Conservation (phyloP, 1,140 invertebrate genomes). For the Philotrypesis tridentata region DNA sequence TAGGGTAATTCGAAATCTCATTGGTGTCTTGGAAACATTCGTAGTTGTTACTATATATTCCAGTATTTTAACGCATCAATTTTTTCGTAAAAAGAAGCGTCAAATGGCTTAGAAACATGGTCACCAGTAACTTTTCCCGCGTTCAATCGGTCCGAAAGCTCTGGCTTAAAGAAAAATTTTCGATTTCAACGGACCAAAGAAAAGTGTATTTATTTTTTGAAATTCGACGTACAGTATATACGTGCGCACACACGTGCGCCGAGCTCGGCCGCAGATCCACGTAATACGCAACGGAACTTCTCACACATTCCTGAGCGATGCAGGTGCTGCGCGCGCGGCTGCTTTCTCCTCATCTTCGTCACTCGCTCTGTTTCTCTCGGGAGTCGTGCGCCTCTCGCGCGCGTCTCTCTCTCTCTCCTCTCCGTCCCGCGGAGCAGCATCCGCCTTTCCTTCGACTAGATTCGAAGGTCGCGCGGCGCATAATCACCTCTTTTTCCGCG, state of each 20-base stretch:
- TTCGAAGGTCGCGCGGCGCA: neutral
- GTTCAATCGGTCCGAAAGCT: no score
- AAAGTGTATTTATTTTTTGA: no score
- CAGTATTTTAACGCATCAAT: no score
- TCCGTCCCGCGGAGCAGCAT: neutral
- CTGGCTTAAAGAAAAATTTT: conserved; percentile 17
- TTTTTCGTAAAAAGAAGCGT: no score
- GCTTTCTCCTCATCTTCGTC: conserved; percentile 53
- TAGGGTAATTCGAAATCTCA: no score
- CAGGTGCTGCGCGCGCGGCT: conserved; percentile 22
- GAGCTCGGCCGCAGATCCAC: neutral
- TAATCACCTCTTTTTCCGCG: neutral
- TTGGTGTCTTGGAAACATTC: no score
- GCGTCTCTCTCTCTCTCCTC: neutral
- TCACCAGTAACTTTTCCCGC: no score
- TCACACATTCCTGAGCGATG: conserved; percentile 51
- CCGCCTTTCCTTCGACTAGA: conserved; percentile 20
- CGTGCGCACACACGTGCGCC: neutral
- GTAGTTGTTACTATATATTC: no score
- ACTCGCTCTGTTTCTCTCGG: conserved; percentile 47
- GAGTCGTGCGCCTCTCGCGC: neutral
- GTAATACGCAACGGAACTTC: conserved; percentile 52
- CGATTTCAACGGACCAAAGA: no score
- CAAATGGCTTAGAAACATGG: no score
- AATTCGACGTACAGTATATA: neutral